phyloP scores from a whole-genome alignment of 1,140 invertebrate species.

The Aphidius ervi region DNA sequence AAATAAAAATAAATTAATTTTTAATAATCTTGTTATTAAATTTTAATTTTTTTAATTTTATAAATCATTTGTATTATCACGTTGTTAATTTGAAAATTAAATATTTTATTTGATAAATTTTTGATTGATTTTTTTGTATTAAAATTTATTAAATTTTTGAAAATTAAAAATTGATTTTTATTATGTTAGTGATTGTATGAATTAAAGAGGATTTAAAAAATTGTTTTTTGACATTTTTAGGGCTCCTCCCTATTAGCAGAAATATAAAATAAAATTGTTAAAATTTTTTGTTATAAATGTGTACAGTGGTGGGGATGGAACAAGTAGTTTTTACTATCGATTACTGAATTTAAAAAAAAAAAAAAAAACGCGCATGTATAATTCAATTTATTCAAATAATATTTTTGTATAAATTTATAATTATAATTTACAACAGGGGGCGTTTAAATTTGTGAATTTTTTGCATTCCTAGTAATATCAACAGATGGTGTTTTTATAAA shows the following conservation, averaged over 20 bases:
- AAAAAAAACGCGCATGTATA: conserved; percentile 46
- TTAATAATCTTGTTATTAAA: no score
- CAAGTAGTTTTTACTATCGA: conserved; percentile 47
- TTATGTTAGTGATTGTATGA: no score
- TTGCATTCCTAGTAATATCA: not conserved
- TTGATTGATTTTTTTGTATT: no score
- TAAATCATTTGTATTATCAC: conserved; percentile 14
- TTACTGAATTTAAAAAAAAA: conserved; percentile 39
- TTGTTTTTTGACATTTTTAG: conserved; percentile 23
- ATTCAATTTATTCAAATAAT: conserved; percentile 33
- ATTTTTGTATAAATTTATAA: conserved; percentile 17
- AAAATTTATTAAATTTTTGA: no score
- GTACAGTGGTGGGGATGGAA: conserved; percentile 29
- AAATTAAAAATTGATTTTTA: no score
- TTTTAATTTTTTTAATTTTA: conserved; percentile 12
- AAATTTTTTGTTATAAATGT: not conserved
- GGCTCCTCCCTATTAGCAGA: conserved; percentile 32
- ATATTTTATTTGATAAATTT: not conserved
- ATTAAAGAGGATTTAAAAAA: not conserved
- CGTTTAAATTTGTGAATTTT: conserved; percentile 17
- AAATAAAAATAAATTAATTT: no score
- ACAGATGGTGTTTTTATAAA: conserved; percentile 11
- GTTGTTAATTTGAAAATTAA: not conserved
- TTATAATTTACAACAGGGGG: conserved; percentile 19
- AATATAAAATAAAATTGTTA: not conserved